Evolutionary conservation across 2,113 vertebrate species (phyloP), one percentile per base, ranked within the genome.

Genomic region (Oryzias celebensis): DNA sequence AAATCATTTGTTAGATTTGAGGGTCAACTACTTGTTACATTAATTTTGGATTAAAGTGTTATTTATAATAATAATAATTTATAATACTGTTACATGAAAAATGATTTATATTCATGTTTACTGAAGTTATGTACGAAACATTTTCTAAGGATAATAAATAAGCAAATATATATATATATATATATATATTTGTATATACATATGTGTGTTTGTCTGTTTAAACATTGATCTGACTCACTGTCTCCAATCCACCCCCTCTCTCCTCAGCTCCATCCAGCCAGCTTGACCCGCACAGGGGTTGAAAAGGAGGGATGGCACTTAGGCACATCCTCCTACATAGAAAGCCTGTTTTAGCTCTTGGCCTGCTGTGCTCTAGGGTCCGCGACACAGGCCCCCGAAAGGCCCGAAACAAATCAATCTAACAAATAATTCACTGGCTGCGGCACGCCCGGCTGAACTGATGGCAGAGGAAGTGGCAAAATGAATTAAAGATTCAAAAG

Each of bases 401-500:
- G 86, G 81, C 85, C 71, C 66, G 85, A 84, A 90, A 88, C 81
- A 91, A 89, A 91, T 91, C 90, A 91, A 92, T 91, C 87, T 90
- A 90, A 93, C 90, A 92, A 94, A 94, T 95, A 93, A 96, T 94
- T 95, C 91, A 94, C 90, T 65, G 86, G 88, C 87, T 83, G 90
- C 66, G 88, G 83, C 90, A 94, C 74, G 92, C 93, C 92, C 66
- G 90, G 86, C 86, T 93, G 93, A 91, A 81, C 93, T 94, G 93
- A 95, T 93, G 92, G 92, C 87, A 83, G 88, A 88, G 87, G 91
- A 94, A 94, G 92, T 93, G 93, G 93, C 92, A 92, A 94, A 93
- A 92, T 90, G 89, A 92, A 95, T 94, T 84, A 95, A 95, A 94
- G 92, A 93, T 95, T 94, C 69, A 88, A 95, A 91, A 88, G 92